Evolutionary conservation across 2,113 vertebrate genomes (phyloP).

Genomic region (Odocoileus virginianus): DNA sequence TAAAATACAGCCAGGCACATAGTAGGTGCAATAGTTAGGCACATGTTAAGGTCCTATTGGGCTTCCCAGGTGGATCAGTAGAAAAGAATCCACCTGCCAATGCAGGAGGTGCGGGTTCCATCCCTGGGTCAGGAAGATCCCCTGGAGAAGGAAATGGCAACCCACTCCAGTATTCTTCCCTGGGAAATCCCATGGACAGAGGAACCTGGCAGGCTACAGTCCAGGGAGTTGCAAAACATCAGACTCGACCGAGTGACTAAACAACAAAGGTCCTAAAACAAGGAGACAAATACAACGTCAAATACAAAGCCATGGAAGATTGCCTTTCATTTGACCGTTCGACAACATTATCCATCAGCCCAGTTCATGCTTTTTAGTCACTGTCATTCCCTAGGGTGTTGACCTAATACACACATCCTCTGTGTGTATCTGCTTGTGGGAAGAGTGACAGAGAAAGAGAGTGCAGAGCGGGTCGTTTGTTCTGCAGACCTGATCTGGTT

Average conservation of each 20-base stretch:
- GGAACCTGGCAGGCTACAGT: background rate
- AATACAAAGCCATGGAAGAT: background rate
- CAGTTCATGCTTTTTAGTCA: background rate
- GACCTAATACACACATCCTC: too few relatives aligned
- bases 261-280: background rate
- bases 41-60: background rate
- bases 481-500: background rate
- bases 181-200: background rate
- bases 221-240: background rate
- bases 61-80: background rate
- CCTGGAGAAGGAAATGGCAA: background rate
- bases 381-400: background rate
- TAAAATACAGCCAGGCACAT: background rate
- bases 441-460: background rate
- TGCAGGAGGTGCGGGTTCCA: background rate
- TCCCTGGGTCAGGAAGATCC: background rate
- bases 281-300: background rate
- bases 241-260: background rate
- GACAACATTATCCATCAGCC: background rate
- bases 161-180: background rate
- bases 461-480: background rate
- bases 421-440: background rate
- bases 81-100: background rate
- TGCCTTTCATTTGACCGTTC: background rate
- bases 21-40: background rate